Conservation (phyloP, 2,797 vertebrate genomes). For the Karalla daura region DNA sequence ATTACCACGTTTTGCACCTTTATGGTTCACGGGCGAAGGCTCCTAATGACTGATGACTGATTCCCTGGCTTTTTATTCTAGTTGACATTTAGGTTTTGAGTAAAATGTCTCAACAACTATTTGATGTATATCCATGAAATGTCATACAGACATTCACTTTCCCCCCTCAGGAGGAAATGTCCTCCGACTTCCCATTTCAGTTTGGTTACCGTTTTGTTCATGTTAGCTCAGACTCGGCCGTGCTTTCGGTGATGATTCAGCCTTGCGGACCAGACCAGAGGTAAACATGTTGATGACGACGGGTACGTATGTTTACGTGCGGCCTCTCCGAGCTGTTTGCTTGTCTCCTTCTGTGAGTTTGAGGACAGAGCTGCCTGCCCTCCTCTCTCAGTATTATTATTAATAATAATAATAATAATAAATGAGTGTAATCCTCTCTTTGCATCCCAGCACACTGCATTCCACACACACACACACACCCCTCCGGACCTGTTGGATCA, state of each 20-base stretch:
- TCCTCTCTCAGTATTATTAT: not conserved
- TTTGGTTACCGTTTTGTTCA: not conserved
- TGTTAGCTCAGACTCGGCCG: too few relatives aligned
- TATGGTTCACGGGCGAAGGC: not conserved
- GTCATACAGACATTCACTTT: not conserved
- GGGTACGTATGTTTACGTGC: not conserved
- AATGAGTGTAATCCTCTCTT: not conserved
- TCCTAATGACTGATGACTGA: not conserved
- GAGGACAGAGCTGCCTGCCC: too few relatives aligned
- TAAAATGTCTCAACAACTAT: not conserved
- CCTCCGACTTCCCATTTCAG: not conserved
- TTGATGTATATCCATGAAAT: not conserved
- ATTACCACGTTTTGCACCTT: not conserved
- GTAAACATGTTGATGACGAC: too few relatives aligned
- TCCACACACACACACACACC: constrained; percentile 10
- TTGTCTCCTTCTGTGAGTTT: too few relatives aligned
- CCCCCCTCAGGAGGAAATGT: not conserved
- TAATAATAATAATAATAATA: not conserved
- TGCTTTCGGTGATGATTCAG: too few relatives aligned
- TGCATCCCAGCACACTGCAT: too few relatives aligned
- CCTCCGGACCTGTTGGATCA: constrained; percentile 17
- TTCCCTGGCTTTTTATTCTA: not conserved
- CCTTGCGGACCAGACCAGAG: too few relatives aligned
- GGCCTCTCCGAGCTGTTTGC: not conserved
- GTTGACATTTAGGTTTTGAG: not conserved